Evolutionary conservation across 2,797 vertebrate genomes (phyloP), one percentile per base, ranked within the genome.

Genomic region (Decapterus maruadsi): DNA sequence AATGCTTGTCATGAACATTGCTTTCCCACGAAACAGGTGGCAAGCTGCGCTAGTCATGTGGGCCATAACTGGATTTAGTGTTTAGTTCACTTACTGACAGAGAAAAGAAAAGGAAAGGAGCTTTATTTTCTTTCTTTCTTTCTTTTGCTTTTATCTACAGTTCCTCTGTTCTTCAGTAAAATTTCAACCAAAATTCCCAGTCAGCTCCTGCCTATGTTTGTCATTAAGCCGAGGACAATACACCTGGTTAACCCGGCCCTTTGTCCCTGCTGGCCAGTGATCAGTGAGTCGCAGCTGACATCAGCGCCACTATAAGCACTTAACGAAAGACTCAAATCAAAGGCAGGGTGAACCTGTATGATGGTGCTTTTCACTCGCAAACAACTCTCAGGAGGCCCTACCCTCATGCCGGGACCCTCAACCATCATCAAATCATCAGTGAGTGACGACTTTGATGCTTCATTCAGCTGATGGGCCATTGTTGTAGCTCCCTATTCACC

Each of bases 361-460:
- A 85, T 81, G 46, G 86, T 56, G 42, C 77, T 66, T 86, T 84
- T 82, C 46, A 20, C 48, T 82, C 74, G 83, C 72, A 86, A 75
- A 70, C 75, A 68, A 40, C 62, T 75, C 68, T 88, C 60, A 64
- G 83, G 89, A 90, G 89, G 89, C 87, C 89, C 86, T 91, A 89
- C 93, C 92, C 89, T 85, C 56, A 94, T 93, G 80, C 77, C 61
- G 61, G 67, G 78, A 83, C 82, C 67, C 81, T 87, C 83, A 80
- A 79, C 87, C 90, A 88, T 86, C 89, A 83, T 89, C 84, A 73
- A 59, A 87, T 89, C 87, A 77, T 85, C 85, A 68, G 64, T 56
- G 70, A 68, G 64, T 56, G 70, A 69, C 6, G 46, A 70, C 91
- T 94, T 94, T 94, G 89, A 93, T 91, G 91, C 72, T 77, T 42